A percentile compares a stretch with the other conserved stretches of the same genome.
phyloP scores from a whole-genome alignment of 1,140 invertebrate genomes.

The Cyphomyrmex costatus region DNA sequence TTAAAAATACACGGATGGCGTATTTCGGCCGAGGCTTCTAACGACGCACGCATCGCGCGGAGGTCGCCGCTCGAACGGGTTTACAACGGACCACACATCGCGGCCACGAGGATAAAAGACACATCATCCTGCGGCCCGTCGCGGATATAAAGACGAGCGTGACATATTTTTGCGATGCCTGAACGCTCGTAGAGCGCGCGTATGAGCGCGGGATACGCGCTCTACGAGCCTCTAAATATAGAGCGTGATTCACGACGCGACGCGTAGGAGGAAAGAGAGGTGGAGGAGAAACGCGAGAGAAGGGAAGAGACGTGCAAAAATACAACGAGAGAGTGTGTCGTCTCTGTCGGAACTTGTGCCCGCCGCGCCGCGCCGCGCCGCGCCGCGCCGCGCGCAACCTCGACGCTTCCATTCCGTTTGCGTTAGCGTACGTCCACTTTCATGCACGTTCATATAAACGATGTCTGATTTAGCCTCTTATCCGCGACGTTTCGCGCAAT shows the following conservation, averaged over 20 bases:
- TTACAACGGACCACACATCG: slow-evolving; percentile 75
- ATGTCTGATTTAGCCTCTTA: slow-evolving; percentile 24
- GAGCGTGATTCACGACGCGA: slow-evolving; percentile 80
- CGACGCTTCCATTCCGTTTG: slow-evolving; percentile 32
- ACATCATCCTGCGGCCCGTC: slow-evolving; percentile 64
- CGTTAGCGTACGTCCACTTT: slow-evolving; percentile 61
- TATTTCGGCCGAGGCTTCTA: neutral
- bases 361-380: too few species aligned
- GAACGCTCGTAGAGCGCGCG: slow-evolving; percentile 47
- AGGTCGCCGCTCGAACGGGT: slow-evolving; percentile 19
- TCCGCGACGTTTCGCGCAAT: slow-evolving; percentile 36
- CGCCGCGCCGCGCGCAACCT: slow-evolving; percentile 64
- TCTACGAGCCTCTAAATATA: slow-evolving; percentile 82
- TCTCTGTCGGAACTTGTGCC: slow-evolving; percentile 64
- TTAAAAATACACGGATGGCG: slow-evolving; percentile 10
- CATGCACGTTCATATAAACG: slow-evolving; percentile 56
- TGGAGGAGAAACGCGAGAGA: slow-evolving; percentile 29
- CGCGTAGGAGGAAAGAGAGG: slow-evolving; percentile 67
- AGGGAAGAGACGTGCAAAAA: slow-evolving; percentile 78
- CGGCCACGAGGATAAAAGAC: slow-evolving; percentile 69
- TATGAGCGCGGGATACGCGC: slow-evolving; percentile 66
- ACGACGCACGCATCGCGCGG: neutral
- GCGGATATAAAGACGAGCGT: slow-evolving; percentile 73
- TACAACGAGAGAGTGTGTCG: slow-evolving; percentile 75
- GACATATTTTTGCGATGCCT: slow-evolving; percentile 83